Base-by-base conservation (phyloP, 2,888 invertebrate species). In the Vanessa cardui region DNA sequence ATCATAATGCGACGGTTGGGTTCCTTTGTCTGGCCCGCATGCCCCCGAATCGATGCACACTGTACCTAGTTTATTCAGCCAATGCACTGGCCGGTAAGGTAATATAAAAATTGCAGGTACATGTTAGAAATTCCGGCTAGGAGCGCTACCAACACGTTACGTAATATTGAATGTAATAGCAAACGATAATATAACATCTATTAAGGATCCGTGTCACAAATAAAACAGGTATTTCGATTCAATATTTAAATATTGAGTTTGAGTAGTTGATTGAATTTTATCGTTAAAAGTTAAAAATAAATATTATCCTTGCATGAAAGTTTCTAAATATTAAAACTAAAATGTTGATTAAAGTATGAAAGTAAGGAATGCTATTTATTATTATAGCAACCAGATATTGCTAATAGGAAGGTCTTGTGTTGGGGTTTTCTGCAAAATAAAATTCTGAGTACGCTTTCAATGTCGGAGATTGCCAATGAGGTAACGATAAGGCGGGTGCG, bases 401-500 rank as follows among this genome's bases (percentile, higher is more conserved):
- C 33, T 62, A 59, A 63, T 20, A 20, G 62, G 58, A 52, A 63
- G 59, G 39, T 33, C 9, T 39, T 31, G 21, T 63, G 21, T 54
- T 56, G 39, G 21, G 39, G 67, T 74, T 74, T 73, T 70, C 67
- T 72, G 64, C 62, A 70, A 73, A 75, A 80, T 78, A 79, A 80
- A 80, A 84, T 80, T 78, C 75, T 61, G 68, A 76, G 74, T 78
- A 76, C 74, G 77, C 78, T 80, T 76, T 64, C 73, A 56, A 39
- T 66, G 72, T 75, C 74, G 74, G 74, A 80, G 78, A 82, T 82
- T 81, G 79, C 74, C 83, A 81, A 83, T 83, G 81, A 80, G 78
- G 78, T 80, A 77, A 73, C 77, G 83, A 83, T 84, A 84, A 84
- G 76, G 78, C 78, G 77, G 65, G 73, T 73, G 52, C 67, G 73